Conservation (phyloP, 2,113 vertebrate genomes). For the Rhombomys opimus region DNA sequence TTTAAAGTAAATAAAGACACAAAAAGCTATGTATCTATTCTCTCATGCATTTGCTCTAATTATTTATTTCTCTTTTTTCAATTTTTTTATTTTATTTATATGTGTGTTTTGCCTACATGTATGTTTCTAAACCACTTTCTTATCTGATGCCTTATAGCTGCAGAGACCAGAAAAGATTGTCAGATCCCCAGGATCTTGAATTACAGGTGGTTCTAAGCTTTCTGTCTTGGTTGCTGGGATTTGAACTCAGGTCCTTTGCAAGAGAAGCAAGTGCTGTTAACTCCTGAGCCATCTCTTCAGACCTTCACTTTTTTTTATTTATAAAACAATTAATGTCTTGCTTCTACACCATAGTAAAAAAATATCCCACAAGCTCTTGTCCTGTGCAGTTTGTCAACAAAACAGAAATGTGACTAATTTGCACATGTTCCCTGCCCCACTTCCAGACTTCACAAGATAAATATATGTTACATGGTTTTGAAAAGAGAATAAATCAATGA, state of each 20-base stretch:
- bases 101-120: neutral
- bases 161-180: neutral
- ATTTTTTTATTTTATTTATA: neutral
- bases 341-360: slow-evolving; percentile 74
- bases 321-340: slow-evolving; percentile 79
- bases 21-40: neutral
- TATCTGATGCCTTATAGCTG: neutral
- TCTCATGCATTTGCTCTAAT: neutral
- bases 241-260: neutral
- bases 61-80: neutral
- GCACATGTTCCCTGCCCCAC: slow-evolving; percentile 64
- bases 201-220: too few species aligned
- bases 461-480: slow-evolving; percentile 83
- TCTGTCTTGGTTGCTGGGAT: too few species aligned
- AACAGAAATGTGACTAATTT: slow-evolving; percentile 83
- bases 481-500: slow-evolving; percentile 98
- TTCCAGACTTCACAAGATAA: slow-evolving; percentile 85
- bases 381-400: slow-evolving; percentile 87
- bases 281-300: neutral
- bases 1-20: slow-evolving; percentile 39
- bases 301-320: neutral
- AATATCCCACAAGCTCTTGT: slow-evolving; percentile 77
- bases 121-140: neutral
- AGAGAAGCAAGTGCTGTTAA: neutral
- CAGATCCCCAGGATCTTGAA: neutral